A percentile compares a stretch with the other conserved stretches of the same genome.
These are phyloP conservation scores for Charaxes varanes DNA, from an alignment of 1,140 invertebrate species.

Conservation along the genomic window DNA sequence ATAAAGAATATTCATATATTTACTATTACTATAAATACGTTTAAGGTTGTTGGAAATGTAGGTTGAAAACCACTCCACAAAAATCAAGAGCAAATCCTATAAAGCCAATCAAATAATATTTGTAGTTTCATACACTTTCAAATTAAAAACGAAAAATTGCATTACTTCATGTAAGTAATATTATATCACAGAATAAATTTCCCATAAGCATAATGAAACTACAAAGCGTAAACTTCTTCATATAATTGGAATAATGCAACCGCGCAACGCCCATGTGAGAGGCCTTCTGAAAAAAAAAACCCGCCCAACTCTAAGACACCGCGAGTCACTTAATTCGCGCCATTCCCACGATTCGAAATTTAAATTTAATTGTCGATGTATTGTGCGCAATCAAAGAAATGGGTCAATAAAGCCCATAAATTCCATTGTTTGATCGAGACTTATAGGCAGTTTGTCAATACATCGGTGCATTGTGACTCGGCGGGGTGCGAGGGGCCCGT, in stretches of 20 bases:
- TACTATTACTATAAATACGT: too few relatives aligned
- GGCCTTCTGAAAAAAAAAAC: constrained; percentile 36
- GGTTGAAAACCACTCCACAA: too few relatives aligned
- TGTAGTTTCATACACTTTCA: too few relatives aligned
- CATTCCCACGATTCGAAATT: constrained; percentile 59
- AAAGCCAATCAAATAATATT: too few relatives aligned
- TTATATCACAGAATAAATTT: constrained; percentile 15
- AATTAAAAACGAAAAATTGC: neutral
- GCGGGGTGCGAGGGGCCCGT: constrained; percentile 35
- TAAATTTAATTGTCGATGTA: constrained; percentile 63
- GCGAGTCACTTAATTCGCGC: constrained; percentile 52
- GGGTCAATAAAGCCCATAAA: constrained; percentile 62
- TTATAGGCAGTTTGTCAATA: constrained; percentile 70
- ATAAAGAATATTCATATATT: too few relatives aligned
- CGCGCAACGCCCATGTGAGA: constrained; percentile 39
- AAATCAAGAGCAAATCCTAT: too few relatives aligned
- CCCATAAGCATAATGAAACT: constrained; percentile 22
- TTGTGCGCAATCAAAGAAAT: constrained; percentile 64
- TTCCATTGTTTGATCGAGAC: constrained; percentile 59
- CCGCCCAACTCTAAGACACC: constrained; percentile 50
- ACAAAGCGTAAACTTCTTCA: constrained; percentile 25
- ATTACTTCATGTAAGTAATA: too few relatives aligned
- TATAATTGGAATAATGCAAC: constrained; percentile 48
- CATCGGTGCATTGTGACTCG: constrained; percentile 32
- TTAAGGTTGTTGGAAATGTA: too few relatives aligned